Evolutionary conservation across 2,888 invertebrate species (phyloP).

Genomic region (Pelosia muscerda): DNA sequence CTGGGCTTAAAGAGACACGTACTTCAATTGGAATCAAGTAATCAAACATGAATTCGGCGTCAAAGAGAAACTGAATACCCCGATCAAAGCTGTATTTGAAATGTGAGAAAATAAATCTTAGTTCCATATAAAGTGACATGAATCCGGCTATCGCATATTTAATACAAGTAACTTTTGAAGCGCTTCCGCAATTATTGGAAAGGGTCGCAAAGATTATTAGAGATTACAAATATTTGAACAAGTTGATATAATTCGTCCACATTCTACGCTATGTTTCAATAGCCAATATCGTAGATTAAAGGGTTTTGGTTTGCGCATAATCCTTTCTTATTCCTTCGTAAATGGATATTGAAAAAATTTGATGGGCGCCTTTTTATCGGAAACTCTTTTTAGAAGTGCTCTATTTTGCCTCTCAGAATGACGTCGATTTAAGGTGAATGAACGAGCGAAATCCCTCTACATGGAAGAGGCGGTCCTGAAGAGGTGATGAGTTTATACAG

Average conservation of each 20-base stretch:
- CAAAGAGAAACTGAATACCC: constrained; percentile 35
- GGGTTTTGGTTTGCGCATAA: constrained; percentile 78
- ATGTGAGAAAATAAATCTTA: constrained; percentile 39
- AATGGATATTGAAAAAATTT: constrained; percentile 81
- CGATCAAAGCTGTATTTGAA: constrained; percentile 30
- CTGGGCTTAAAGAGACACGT: constrained; percentile 31
- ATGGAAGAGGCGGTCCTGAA: constrained; percentile 83
- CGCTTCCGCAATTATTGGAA: constrained; percentile 55
- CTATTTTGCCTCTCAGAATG: constrained; percentile 83
- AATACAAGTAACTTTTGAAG: constrained; percentile 53
- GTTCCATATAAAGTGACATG: constrained; percentile 40
- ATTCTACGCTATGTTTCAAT: constrained; percentile 74
- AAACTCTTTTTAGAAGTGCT: constrained; percentile 81
- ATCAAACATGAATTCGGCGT: constrained; percentile 38
- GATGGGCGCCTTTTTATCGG: constrained; percentile 68
- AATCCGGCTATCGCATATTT: constrained; percentile 28
- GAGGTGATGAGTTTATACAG: constrained; percentile 84
- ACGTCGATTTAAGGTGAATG: constrained; percentile 85
- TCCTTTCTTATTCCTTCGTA: constrained; percentile 81
- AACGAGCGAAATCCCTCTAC: constrained; percentile 83
- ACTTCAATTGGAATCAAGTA: constrained; percentile 26
- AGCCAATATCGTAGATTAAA: constrained; percentile 79
- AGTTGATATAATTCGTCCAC: constrained; percentile 68
- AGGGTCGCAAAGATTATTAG: constrained; percentile 53
- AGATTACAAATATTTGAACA: constrained; percentile 57